Percentiles rank a stretch among this genome's conserved stretches.
phyloP scores from a whole-genome alignment of 2,113 vertebrate genomes.

The Centropus bengalensis region DNA sequence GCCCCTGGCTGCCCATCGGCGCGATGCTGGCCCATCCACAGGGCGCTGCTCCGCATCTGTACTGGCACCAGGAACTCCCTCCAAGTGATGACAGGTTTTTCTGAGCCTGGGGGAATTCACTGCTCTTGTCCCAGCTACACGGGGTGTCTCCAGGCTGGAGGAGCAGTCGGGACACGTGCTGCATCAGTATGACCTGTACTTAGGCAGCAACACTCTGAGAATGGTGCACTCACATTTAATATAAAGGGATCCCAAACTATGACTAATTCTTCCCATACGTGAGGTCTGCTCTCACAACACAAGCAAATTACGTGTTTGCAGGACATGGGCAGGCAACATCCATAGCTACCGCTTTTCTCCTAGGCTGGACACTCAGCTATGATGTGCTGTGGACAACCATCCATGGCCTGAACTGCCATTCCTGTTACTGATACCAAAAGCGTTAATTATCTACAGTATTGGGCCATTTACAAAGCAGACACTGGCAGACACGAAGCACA shows the following conservation, averaged over 20 bases:
- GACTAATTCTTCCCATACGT: accelerated
- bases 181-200: accelerated
- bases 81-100: accelerated
- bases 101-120: not conserved
- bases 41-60: accelerated
- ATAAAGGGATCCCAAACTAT: accelerated
- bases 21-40: accelerated
- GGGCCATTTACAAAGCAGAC: not conserved
- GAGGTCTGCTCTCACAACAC: accelerated
- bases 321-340: accelerated
- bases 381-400: no score
- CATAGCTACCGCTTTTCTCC: not conserved
- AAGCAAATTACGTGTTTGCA: not conserved
- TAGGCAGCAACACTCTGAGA: not conserved
- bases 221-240: accelerated
- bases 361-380: not conserved
- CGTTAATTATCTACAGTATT: not conserved
- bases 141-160: not conserved
- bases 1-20: not conserved
- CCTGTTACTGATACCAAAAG: not conserved
- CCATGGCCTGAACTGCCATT: not conserved
- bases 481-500: not conserved
- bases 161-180: accelerated
- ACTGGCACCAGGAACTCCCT: accelerated
- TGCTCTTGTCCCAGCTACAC: accelerated